Base-by-base conservation (phyloP, 2,888 invertebrate species). In the Eubasilissa splendida region DNA sequence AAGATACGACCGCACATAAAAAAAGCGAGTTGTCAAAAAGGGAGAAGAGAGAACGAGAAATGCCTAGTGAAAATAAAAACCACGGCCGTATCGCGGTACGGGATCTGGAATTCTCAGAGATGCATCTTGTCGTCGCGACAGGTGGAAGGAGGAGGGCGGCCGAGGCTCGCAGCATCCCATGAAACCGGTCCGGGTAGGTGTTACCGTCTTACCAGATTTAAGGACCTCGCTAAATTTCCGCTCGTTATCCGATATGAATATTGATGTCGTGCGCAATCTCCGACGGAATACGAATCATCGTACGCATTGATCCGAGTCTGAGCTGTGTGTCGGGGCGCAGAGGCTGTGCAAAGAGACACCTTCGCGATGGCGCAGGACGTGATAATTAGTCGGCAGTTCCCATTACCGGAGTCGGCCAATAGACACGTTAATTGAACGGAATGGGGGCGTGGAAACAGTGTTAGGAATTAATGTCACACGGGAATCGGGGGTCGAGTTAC, bases 71-170 rank as follows among this genome's bases (percentile, higher is more conserved):
- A 81, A 83, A 77, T 80, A 76, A 80, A 76, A 76, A 33, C 68
- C 75, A 65, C 65, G 60, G 58, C 58, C 63, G 60, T 79, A 81
- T 80, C 79, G 59, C 70, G 68, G 71, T 65, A 68, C 80, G 65
- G 81, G 65, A 79, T 79, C 82, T 77, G 56, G 60, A 70, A 76
- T 80, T 77, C 80, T 66, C 58, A 53, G 65, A 83, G 84, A 81
- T 73, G 77, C 83, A 84, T 80, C 82, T 80, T 66, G 81, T 81
- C 81, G 58, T 82, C 76, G 77, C 53, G 81, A 82, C 83, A 82
- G 84, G 80, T 79, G 81, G 80, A 73, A 56, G 54, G 14, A 56
- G 56, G 56, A 56, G 71, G 71, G n/a, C 56, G 58, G 68, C 12
- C 52, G 71, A n/a, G 54, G n/a, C 56, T 33, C 22, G 31, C 71